Percentiles rank a stretch among this genome's conserved stretches.
Conservation (phyloP, 2,113 vertebrate genomes). For the Siniperca chuatsi region DNA sequence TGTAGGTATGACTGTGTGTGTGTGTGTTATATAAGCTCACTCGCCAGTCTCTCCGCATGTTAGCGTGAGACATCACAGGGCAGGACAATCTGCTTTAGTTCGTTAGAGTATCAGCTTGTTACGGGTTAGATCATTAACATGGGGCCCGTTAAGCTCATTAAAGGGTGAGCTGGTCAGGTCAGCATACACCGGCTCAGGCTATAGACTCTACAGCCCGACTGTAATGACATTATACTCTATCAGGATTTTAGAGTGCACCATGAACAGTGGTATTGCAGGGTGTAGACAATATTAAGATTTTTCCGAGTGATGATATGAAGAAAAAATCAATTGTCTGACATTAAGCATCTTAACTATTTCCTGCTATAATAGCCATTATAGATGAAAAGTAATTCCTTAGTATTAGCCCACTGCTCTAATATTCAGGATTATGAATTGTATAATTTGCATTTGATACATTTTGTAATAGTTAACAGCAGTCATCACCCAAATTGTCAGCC, state of each 20-base stretch:
- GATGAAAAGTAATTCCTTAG: background rate
- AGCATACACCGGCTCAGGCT: conserved; percentile 44
- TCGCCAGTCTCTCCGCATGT: conserved; percentile 12
- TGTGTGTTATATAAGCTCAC: conserved; percentile 21
- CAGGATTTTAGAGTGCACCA: background rate
- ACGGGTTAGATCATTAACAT: conserved; percentile 62
- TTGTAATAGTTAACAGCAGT: background rate
- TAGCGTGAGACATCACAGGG: conserved; percentile 51
- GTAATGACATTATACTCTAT: conserved; percentile 16
- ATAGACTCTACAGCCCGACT: conserved; percentile 52
- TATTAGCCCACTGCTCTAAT: background rate
- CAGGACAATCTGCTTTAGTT: conserved; percentile 65
- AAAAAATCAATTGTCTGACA: background rate
- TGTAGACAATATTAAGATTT: background rate
- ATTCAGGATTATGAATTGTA: background rate
- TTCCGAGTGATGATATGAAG: background rate
- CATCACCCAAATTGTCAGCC: too few relatives aligned
- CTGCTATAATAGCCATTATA: too few relatives aligned
- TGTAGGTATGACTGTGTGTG: background rate
- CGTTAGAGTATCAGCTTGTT: conserved; percentile 49
- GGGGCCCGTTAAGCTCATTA: conserved; percentile 62
- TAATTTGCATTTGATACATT: background rate
- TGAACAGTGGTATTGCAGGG: background rate
- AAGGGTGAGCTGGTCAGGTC: conserved; percentile 59
- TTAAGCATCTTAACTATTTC: background rate